phyloP scores from a whole-genome alignment of 2,797 vertebrate genomes.

The Hydrocynus forskahlii region DNA sequence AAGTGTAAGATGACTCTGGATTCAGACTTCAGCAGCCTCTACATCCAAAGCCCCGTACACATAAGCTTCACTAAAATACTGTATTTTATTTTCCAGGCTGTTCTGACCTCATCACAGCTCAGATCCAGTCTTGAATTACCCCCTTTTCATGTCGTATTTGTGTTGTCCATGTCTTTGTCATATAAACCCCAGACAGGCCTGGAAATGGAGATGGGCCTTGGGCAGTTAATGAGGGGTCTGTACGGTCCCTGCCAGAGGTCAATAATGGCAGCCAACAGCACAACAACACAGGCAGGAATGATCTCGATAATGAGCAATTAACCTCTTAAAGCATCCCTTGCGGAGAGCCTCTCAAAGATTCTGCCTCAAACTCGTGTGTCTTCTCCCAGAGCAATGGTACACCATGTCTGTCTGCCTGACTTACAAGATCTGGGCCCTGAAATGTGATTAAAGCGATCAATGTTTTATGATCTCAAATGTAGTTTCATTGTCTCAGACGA shows the following conservation, averaged over 20 bases:
- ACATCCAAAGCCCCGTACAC: too few relatives aligned
- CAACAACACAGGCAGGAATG: slow-evolving; percentile 55
- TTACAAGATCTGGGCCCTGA: slow-evolving; percentile 26
- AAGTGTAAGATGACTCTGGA: not conserved
- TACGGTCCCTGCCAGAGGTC: slow-evolving; percentile 41
- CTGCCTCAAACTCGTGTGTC: slow-evolving; percentile 2
- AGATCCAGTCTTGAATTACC: not conserved
- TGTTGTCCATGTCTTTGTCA: slow-evolving; percentile 22
- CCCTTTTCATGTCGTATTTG: not conserved
- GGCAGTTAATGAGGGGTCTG: slow-evolving; percentile 62
- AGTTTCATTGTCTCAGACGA: slow-evolving; percentile 32
- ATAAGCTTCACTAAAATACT: not conserved
- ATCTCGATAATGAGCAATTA: slow-evolving; percentile 63
- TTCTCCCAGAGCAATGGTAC: slow-evolving; percentile 2
- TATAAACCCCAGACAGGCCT: slow-evolving; percentile 42
- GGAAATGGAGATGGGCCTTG: slow-evolving; percentile 29
- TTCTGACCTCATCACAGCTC: not conserved
- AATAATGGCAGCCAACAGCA: slow-evolving; percentile 42
- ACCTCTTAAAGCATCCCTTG: slow-evolving; percentile 36
- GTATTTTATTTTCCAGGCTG: slow-evolving; percentile 3
- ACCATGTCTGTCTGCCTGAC: slow-evolving; percentile 24
- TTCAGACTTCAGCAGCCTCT: not conserved
- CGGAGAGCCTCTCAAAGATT: slow-evolving; percentile 12
- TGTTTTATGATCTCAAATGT: slow-evolving; percentile 50
- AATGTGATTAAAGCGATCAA: slow-evolving; percentile 49